A percentile compares a stretch with the other conserved stretches of the same genome.
These are phyloP conservation scores for Horisme vitalbata DNA, from an alignment of 2,888 invertebrate genomes.

Conservation along the genomic window DNA sequence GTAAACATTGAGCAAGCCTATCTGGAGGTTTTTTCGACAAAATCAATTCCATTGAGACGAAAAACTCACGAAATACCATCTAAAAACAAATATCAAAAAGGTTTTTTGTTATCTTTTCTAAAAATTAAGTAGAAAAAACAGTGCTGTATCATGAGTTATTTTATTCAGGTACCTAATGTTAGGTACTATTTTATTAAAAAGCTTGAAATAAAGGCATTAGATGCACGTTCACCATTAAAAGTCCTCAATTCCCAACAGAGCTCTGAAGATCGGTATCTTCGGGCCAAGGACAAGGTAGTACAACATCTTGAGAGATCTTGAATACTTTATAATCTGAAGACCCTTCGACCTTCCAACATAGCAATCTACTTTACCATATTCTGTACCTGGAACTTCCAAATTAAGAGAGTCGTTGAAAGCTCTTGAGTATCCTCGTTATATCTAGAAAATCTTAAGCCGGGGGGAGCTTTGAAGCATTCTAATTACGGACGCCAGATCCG, in stretches of 20 bases:
- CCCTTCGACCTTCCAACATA: conserved; percentile 5
- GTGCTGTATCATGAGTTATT: too few species aligned
- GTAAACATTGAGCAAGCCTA: too few species aligned
- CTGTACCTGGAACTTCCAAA: conserved; percentile 13
- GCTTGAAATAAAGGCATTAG: background rate
- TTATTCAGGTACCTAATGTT: too few species aligned
- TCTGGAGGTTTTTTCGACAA: too few species aligned
- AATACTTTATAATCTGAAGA: conserved; percentile 14
- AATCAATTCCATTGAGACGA: too few species aligned
- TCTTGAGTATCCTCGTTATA: conserved; percentile 12
- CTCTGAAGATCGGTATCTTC: conserved; percentile 1
- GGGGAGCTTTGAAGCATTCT: conserved; percentile 8
- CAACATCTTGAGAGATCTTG: conserved; percentile 12
- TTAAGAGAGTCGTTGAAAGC: conserved; percentile 12
- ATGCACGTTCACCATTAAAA: background rate
- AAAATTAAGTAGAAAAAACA: too few species aligned
- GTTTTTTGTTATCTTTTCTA: too few species aligned
- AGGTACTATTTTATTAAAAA: too few species aligned
- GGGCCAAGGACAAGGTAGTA: conserved; percentile 6
- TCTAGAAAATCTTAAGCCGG: conserved; percentile 9
- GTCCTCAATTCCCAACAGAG: background rate
- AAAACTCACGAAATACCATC: too few species aligned
- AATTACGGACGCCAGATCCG: conserved; percentile 7
- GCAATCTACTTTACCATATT: conserved; percentile 7
- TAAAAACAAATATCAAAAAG: too few species aligned